A percentile compares a stretch with the other conserved stretches of the same genome.
Conservation (phyloP, 2,113 vertebrate species). For the Ascaphus truei region DNA sequence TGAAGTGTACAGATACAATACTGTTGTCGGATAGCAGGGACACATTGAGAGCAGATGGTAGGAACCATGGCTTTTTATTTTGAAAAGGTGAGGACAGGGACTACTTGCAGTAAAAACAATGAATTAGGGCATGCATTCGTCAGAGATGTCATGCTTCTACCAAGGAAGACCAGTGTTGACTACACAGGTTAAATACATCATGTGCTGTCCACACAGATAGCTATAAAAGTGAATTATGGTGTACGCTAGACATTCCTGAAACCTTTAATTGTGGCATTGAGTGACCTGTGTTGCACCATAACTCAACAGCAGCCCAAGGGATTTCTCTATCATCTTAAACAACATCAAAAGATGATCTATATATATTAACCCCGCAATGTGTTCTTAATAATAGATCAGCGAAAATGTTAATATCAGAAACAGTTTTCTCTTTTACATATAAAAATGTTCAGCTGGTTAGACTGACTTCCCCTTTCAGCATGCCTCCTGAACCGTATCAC, state of each 20-base stretch:
- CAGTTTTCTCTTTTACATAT: too few species aligned
- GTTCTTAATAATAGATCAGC: too few species aligned
- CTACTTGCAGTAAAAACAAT: constrained; percentile 1
- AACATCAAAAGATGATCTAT: not conserved
- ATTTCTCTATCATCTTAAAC: not conserved
- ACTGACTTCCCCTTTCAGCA: too few species aligned
- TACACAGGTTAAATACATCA: not conserved
- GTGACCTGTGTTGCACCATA: constrained; percentile 18
- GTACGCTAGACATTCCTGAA: constrained; percentile 12
- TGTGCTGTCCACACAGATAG: not conserved
- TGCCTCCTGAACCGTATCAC: too few species aligned
- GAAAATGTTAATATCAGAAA: too few species aligned
- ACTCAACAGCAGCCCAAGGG: not conserved
- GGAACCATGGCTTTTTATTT: too few species aligned
- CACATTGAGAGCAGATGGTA: too few species aligned
- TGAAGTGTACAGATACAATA: too few species aligned
- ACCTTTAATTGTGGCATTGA: not conserved
- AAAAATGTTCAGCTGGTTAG: too few species aligned
- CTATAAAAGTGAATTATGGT: constrained; percentile 30
- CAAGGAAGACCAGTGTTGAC: constrained; percentile 13
- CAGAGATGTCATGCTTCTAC: constrained; percentile 10
- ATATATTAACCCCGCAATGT: not conserved
- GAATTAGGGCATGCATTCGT: too few species aligned
- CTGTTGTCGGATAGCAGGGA: too few species aligned
- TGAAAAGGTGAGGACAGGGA: not conserved